Base-by-base conservation (phyloP, 1,140 invertebrate species). In the Pseudomyrmex concolor region DNA sequence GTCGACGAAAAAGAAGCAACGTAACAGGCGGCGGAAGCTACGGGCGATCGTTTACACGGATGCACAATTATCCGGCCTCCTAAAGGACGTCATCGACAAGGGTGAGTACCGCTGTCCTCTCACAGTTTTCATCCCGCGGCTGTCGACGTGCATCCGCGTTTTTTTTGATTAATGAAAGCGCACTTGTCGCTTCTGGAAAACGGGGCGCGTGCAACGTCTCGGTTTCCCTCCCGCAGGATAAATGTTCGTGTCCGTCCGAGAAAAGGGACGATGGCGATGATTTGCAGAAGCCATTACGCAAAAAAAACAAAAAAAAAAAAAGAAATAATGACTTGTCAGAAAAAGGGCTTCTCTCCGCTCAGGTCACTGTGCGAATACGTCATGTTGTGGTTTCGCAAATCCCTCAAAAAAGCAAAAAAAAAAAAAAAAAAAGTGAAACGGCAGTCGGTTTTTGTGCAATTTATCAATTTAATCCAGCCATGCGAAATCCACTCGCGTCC, bases 1-100 rank as follows among this genome's bases (percentile, higher is more conserved):
- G 82, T 62, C 84, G 34, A 74, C 54, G 80, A 87, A 89, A 60
- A 80, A 80, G 83, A 67, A 66, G 17, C 86, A 87, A 55, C 88
- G 83, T 57, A 86, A 83, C 51, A 88, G 60, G 66, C 88, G 64
- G 67, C 88, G 54, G 62, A 91, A 90, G 74, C 87, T 87, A 51
- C 72, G 83, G 4, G 71, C 89, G 43, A 90, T 93, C 45, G 85
- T 92, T 73, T 94, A 94, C 84, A 90, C 92, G 60, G 91, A 94
- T 89, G 92, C 89, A 78, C 92, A 94, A 88, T 90, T 94, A 86
- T 91, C 90, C 50, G 93, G 92, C 57, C 89, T 94, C 72, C 66
- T 94, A 66, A 94, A 91, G 81, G 91, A 94, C 78, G 91, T 94
- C 67, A 92, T 94, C 85, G 88, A 85, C 22, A 91, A 90, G 74